Conservation (phyloP, 2,888 invertebrate species). For the Cryptus viduatorius region DNA sequence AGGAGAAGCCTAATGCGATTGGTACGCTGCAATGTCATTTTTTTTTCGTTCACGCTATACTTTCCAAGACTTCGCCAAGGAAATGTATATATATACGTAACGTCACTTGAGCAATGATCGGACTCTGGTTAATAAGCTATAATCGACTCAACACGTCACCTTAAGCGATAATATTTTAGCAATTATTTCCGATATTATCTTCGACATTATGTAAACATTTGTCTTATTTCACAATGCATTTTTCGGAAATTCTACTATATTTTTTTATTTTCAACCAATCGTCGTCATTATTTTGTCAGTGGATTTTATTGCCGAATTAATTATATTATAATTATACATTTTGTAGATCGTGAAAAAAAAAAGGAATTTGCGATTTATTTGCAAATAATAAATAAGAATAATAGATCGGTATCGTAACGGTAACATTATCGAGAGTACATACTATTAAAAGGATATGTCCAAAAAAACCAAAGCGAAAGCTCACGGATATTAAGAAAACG, state of each 20-base stretch:
- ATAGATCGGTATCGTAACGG: neutral
- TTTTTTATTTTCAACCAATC: neutral
- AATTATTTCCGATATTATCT: neutral
- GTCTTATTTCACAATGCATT: neutral
- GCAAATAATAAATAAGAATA: neutral
- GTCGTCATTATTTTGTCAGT: neutral
- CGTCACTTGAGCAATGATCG: no score
- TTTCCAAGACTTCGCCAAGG: neutral
- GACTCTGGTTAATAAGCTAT: no score
- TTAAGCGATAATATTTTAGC: neutral
- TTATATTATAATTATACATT: no score
- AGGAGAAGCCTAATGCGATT: neutral
- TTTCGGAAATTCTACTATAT: neutral
- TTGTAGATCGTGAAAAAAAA: no score
- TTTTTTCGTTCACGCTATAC: slow-evolving; percentile 8
- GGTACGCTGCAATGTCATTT: slow-evolving; percentile 24
- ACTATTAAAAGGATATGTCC: neutral
- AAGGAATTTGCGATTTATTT: neutral
- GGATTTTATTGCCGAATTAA: neutral
- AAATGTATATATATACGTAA: no score
- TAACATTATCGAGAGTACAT: neutral
- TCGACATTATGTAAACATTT: neutral
- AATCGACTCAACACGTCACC: no score
- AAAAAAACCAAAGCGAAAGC: slow-evolving; percentile 29
- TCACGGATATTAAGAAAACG: slow-evolving; percentile 25